Evolutionary conservation across 2,888 invertebrate genomes (phyloP).

Genomic region (Uloborus plumipes): DNA sequence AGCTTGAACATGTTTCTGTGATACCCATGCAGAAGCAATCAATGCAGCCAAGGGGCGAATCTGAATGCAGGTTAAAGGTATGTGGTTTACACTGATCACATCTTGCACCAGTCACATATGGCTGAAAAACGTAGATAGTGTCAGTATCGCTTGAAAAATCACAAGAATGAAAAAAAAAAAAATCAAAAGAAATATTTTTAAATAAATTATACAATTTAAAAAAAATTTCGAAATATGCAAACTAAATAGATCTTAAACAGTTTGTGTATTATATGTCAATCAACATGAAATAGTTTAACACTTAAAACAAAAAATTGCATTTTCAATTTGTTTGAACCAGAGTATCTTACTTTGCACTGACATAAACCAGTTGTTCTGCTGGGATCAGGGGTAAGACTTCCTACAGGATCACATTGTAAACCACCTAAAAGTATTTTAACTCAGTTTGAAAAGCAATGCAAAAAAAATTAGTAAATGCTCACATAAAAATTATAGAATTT

Average conservation of each 20-base stretch:
- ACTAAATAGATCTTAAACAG: no score
- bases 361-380: slow-evolving; percentile 77
- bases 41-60: slow-evolving; percentile 89
- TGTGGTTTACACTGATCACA: slow-evolving; percentile 89
- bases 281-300: no score
- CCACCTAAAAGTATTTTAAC: slow-evolving; percentile 69
- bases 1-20: slow-evolving; percentile 83
- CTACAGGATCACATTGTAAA: slow-evolving; percentile 80
- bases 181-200: no score
- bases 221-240: no score
- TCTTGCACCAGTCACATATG: slow-evolving; percentile 81
- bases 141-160: background rate
- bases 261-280: no score
- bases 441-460: background rate
- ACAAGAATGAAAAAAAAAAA: background rate
- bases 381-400: slow-evolving; percentile 76
- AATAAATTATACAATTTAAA: no score
- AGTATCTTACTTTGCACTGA: slow-evolving; percentile 78
- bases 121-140: slow-evolving; percentile 71
- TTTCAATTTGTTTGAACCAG: no score
- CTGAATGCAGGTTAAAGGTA: slow-evolving; percentile 85
- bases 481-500: background rate
- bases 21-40: slow-evolving; percentile 97
- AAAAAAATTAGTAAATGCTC: background rate
- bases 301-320: background rate